A percentile compares a stretch with the other conserved stretches of the same genome.
Evolutionary conservation across 2,113 vertebrate species (phyloP).

Genomic region (Butorides virescens): DNA sequence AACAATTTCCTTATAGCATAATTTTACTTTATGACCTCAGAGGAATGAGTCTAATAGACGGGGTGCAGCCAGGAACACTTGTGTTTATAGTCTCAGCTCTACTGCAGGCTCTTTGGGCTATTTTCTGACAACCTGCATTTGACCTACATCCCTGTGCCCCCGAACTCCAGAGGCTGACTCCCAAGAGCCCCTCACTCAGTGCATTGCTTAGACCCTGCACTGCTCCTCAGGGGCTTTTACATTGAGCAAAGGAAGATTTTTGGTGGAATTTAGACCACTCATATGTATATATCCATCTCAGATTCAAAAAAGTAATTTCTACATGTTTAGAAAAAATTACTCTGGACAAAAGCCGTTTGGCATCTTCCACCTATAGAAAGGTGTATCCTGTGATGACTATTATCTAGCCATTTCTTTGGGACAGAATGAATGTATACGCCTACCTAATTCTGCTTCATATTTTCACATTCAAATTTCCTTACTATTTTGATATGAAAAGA

Average conservation of each 20-base stretch:
- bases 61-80: neutral
- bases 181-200: neutral
- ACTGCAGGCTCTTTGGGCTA: neutral
- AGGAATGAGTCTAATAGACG: neutral
- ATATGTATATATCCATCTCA: neutral
- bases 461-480: neutral
- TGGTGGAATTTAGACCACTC: neutral
- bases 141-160: neutral
- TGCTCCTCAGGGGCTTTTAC: neutral
- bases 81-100: neutral
- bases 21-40: neutral
- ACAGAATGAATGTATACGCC: rapidly evolving
- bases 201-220: neutral
- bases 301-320: neutral
- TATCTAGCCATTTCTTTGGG: neutral
- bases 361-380: neutral
- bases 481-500: neutral
- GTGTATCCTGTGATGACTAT: neutral
- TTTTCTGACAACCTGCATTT: neutral
- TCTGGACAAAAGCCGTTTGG: neutral
- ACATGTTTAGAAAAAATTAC: rapidly evolving
- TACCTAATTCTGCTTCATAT: neutral
- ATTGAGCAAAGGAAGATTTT: neutral
- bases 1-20: neutral
- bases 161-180: neutral